Conservation (phyloP, 2,113 vertebrate species). For the Anarrhichthys ocellatus region DNA sequence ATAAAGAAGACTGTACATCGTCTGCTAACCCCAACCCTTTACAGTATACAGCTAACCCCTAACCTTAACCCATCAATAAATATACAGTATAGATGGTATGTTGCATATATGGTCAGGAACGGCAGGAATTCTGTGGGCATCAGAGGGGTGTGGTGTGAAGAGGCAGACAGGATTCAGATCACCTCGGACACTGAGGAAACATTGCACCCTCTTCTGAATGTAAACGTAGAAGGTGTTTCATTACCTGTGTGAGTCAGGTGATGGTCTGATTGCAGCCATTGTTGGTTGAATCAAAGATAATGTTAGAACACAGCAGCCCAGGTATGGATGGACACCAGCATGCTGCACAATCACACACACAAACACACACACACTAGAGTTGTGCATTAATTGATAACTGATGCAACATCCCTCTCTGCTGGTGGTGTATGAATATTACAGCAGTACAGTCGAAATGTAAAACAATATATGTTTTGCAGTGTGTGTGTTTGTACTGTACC, state of each 20-base stretch:
- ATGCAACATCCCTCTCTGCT: not conserved
- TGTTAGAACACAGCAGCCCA: conserved; percentile 83
- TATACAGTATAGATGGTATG: no score
- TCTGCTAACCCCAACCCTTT: no score
- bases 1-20: no score
- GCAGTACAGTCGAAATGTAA: not conserved
- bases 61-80: no score
- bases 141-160: no score
- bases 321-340: conserved; percentile 87
- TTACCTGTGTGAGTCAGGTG: conserved; percentile 84
- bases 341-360: conserved; percentile 67
- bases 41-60: no score
- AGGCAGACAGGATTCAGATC: not conserved
- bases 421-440: not conserved
- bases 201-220: not conserved
- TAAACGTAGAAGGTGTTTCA: not conserved
- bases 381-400: not conserved
- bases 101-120: no score
- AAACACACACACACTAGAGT: not conserved
- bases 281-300: conserved; percentile 84
- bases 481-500: conserved; percentile 64
- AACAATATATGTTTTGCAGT: not conserved
- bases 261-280: conserved; percentile 85
- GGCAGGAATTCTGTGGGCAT: no score
- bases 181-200: not conserved